phyloP scores from a whole-genome alignment of 2,797 vertebrate genomes.

The Lates japonicus region DNA sequence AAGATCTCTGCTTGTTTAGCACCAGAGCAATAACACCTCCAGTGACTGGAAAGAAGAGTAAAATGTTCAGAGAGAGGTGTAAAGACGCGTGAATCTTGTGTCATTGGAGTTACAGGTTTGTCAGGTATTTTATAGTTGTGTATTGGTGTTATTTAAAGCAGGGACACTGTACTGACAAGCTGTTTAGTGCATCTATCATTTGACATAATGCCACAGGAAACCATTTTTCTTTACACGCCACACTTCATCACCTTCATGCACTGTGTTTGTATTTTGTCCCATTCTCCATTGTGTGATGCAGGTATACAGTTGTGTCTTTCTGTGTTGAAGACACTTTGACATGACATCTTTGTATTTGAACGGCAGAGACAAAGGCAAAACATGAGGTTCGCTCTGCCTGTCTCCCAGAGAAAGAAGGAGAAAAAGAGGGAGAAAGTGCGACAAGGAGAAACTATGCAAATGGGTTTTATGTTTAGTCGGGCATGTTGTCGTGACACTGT shows the following conservation, averaged over 20 bases:
- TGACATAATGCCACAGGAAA: conserved; percentile 54
- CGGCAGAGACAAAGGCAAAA: conserved; percentile 72
- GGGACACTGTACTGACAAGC: conserved; percentile 54
- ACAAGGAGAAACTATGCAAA: conserved; percentile 83
- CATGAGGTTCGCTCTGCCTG: conserved; percentile 59
- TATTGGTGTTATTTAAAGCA: conserved; percentile 44
- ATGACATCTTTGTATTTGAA: conserved; percentile 75
- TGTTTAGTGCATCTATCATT: conserved; percentile 49
- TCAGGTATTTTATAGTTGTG: conserved; percentile 36
- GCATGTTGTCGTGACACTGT: conserved; percentile 88
- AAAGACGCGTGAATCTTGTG: conserved; percentile 46
- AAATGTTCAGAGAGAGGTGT: conserved; percentile 39
- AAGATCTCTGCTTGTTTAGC: conserved; percentile 18
- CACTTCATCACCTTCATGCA: conserved; percentile 21
- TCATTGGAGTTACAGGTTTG: conserved; percentile 41
- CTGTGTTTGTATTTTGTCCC: conserved; percentile 34
- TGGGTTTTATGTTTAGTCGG: conserved; percentile 81
- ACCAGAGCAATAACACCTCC: conserved; percentile 35
- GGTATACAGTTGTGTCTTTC: conserved; percentile 48
- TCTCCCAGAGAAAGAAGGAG: conserved; percentile 54
- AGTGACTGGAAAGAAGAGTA: conserved; percentile 17
- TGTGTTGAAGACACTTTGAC: conserved; percentile 66
- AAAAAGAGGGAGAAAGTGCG: conserved; percentile 34
- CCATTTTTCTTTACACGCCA: conserved; percentile 34
- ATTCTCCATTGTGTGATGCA: conserved; percentile 34